phyloP scores from a whole-genome alignment of 2,113 vertebrate genomes.

The Colaptes auratus region DNA sequence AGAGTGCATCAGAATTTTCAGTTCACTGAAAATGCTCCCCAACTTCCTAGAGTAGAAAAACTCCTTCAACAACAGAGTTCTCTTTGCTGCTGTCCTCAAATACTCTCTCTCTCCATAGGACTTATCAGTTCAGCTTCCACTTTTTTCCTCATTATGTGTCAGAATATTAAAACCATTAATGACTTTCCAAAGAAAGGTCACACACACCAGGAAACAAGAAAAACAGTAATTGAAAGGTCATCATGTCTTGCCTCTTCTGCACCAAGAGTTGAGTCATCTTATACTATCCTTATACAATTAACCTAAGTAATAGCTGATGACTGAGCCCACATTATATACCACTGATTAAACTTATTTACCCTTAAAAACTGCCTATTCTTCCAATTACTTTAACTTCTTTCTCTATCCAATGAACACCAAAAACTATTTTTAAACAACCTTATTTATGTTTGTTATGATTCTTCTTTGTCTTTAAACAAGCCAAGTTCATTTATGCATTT shows the following conservation, averaged over 20 bases:
- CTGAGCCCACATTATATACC: background rate
- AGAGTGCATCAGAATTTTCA: background rate
- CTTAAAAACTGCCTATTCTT: background rate
- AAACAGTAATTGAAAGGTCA: background rate
- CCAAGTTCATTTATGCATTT: background rate
- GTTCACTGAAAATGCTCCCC: background rate
- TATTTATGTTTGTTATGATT: background rate
- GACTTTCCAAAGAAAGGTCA: background rate
- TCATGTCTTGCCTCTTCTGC: background rate
- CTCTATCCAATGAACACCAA: background rate
- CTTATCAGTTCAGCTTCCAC: background rate
- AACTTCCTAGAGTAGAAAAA: background rate
- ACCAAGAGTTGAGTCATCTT: background rate
- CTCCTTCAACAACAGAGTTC: background rate
- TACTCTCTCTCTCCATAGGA: background rate
- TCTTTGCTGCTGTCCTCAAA: background rate
- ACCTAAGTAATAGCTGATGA: background rate
- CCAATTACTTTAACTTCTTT: background rate
- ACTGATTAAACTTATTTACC: background rate
- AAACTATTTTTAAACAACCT: background rate
- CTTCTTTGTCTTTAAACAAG: background rate
- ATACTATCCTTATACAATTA: background rate
- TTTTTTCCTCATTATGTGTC: background rate
- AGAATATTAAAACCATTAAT: background rate
- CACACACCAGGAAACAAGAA: rapidly evolving